These are phyloP conservation scores for Chironomus tentans DNA, from an alignment of 2,888 invertebrate genomes.

Conservation along the genomic window DNA sequence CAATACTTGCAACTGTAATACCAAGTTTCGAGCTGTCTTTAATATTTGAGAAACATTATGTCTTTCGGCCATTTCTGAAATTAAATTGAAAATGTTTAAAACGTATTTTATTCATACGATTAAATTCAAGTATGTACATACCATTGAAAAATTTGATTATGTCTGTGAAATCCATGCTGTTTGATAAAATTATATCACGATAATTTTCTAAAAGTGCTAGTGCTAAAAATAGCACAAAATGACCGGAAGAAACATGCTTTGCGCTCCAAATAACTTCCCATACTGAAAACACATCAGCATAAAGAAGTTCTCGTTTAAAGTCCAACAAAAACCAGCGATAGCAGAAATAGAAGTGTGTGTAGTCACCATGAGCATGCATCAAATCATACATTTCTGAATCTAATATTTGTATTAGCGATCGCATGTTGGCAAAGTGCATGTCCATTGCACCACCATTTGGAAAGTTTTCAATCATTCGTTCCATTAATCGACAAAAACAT, in stretches of 20 bases:
- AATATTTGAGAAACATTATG: slow-evolving; percentile 80
- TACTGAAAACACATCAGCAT: slow-evolving; percentile 86
- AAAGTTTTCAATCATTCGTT: slow-evolving; percentile 83
- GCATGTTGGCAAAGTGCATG: slow-evolving; percentile 90
- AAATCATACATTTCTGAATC: slow-evolving; percentile 90
- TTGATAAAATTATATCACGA: slow-evolving; percentile 86
- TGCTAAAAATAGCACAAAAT: slow-evolving; percentile 89
- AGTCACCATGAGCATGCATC: slow-evolving; percentile 92
- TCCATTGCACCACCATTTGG: slow-evolving; percentile 92
- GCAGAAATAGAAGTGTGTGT: slow-evolving; percentile 95
- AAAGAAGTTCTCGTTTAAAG: slow-evolving; percentile 87
- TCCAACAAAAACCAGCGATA: slow-evolving; percentile 96
- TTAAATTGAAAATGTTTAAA: not conserved
- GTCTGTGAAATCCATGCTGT: slow-evolving; percentile 96
- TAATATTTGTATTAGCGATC: slow-evolving; percentile 77
- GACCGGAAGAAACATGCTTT: slow-evolving; percentile 68
- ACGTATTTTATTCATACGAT: slow-evolving; percentile 14
- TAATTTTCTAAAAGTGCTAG: slow-evolving; percentile 86
- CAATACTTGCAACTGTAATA: slow-evolving; percentile 79
- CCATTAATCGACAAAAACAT: slow-evolving; percentile 86
- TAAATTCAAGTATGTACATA: slow-evolving; percentile 41
- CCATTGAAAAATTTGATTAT: slow-evolving; percentile 98
- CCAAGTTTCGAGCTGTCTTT: slow-evolving; percentile 74
- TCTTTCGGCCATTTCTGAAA: slow-evolving; percentile 92
- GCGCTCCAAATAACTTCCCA: slow-evolving; percentile 98